Conservation (phyloP, 2,113 vertebrate species). For the Cercopithecus mona region DNA sequence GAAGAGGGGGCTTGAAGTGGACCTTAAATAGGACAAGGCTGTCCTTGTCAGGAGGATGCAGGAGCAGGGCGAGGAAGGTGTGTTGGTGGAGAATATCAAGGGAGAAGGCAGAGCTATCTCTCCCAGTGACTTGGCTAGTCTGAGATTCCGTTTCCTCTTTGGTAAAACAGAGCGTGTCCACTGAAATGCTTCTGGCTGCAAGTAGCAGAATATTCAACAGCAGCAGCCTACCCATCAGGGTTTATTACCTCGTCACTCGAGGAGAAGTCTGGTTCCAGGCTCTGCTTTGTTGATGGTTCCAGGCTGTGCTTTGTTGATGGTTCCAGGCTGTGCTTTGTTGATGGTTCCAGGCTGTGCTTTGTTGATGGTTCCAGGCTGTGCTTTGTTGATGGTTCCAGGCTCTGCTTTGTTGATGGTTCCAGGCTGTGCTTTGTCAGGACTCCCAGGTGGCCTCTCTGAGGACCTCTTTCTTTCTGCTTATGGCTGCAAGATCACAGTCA, state of each 20-base stretch:
- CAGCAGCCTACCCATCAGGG: too few species aligned
- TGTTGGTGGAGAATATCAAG: neutral
- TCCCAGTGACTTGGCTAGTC: neutral
- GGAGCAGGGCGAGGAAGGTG: neutral
- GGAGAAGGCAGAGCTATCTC: neutral
- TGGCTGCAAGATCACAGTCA: neutral
- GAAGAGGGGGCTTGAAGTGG: neutral
- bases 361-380: neutral
- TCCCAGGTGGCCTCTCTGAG: neutral
- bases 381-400: neutral
- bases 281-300: neutral
- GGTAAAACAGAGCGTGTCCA: neutral
- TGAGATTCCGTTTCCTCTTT: neutral
- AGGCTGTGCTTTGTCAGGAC: neutral
- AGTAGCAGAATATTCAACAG: neutral
- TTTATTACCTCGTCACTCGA: too few species aligned
- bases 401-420: neutral
- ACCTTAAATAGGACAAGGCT: neutral
- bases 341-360: too few species aligned
- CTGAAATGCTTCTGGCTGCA: neutral
- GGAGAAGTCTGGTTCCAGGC: neutral
- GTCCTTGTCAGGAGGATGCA: neutral
- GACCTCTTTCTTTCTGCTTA: neutral
- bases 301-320: neutral
- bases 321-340: neutral